Evolutionary conservation across 2,113 vertebrate genomes (phyloP).

Genomic region (Stictonetta naevosa): DNA sequence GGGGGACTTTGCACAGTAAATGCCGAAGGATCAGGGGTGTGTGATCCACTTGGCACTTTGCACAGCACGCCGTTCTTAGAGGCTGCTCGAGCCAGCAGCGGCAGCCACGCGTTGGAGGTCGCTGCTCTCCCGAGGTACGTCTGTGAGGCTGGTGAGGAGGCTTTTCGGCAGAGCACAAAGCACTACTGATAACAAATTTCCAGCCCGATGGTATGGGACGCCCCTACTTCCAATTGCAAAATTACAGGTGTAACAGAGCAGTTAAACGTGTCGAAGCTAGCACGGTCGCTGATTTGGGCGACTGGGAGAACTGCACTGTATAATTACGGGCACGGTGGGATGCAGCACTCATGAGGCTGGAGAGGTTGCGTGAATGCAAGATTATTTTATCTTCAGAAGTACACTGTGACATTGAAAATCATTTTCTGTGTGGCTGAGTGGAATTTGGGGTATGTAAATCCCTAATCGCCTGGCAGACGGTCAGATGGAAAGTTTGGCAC

Average conservation of each 20-base stretch:
- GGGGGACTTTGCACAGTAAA: background rate
- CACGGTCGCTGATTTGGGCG: accelerated
- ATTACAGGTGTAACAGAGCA: background rate
- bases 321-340: accelerated
- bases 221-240: background rate
- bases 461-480: background rate
- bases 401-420: background rate
- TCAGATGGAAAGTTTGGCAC: background rate
- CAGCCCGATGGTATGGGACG: background rate
- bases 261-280: background rate
- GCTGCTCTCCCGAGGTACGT: accelerated
- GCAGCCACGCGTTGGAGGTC: background rate
- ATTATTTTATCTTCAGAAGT: background rate
- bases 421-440: background rate
- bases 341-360: background rate
- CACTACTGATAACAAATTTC: background rate
- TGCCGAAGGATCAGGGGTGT: background rate
- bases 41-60: background rate
- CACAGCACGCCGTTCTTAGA: accelerated
- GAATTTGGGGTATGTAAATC: background rate
- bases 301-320: background rate
- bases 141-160: accelerated
- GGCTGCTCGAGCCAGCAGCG: too few species aligned
- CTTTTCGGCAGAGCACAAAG: background rate
- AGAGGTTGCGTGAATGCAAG: accelerated